phyloP scores from a whole-genome alignment of 2,797 vertebrate genomes.

The Adelosebastes latens region DNA sequence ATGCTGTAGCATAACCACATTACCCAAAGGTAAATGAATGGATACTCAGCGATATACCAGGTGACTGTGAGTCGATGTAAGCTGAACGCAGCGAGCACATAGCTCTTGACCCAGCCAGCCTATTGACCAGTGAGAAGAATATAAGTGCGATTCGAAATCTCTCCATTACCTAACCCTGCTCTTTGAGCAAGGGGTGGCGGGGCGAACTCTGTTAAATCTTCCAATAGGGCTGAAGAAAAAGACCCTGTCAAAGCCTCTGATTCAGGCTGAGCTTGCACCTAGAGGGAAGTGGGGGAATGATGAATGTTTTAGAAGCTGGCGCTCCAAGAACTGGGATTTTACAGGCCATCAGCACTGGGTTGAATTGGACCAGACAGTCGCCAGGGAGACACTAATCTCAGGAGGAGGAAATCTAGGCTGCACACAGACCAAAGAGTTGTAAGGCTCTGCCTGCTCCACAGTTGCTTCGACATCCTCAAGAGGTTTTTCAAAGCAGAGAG shows the following conservation, averaged over 20 bases:
- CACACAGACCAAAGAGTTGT: conserved; percentile 48
- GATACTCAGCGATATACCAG: conserved; percentile 30
- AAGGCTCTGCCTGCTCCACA: conserved; percentile 47
- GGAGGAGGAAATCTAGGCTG: conserved; percentile 67
- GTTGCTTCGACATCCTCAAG: conserved; percentile 54
- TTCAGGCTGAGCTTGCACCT: conserved; percentile 57
- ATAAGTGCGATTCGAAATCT: conserved; percentile 46
- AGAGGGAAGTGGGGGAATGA: conserved; percentile 59
- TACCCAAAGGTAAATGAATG: neutral
- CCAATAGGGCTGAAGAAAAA: conserved; percentile 46
- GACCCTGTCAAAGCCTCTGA: conserved; percentile 58
- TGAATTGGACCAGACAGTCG: conserved; percentile 74
- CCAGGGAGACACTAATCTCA: conserved; percentile 68
- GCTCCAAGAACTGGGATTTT: conserved; percentile 68
- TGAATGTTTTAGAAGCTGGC: conserved; percentile 67
- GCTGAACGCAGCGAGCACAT: neutral
- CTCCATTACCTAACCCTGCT: conserved; percentile 19
- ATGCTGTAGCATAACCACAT: neutral
- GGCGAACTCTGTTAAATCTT: conserved; percentile 43
- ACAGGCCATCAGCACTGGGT: conserved; percentile 63
- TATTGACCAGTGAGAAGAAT: conserved; percentile 49
- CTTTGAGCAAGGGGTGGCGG: conserved; percentile 10
- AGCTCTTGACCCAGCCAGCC: conserved; percentile 17
- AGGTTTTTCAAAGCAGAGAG: conserved; percentile 59
- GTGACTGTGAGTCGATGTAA: conserved; percentile 12